Base-by-base conservation (phyloP, 2,888 invertebrate species). In the Eupsilia transversa region DNA sequence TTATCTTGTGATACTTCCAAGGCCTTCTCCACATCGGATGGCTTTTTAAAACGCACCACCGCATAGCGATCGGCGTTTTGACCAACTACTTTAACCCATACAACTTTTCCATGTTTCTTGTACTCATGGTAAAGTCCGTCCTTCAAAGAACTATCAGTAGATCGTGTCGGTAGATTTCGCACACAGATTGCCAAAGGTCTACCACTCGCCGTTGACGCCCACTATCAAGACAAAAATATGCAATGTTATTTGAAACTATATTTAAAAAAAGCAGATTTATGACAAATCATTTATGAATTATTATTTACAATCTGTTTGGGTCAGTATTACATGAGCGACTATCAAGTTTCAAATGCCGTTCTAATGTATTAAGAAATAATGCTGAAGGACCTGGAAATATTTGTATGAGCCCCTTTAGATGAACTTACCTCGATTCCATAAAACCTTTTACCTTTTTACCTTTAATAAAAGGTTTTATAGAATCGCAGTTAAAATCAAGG, bases 121-220 rank as follows among this genome's bases (percentile, higher is more conserved):
- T 99, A 99, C 96, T 99, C 99, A 96, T 99, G 99, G 96, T 99
- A 99, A 88, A 99, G 97, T 87, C 99, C 99, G 96, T 99, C 99
- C 96, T 99, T 99, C 89, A 99, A 97, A 90, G 99, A 99, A 89
- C 99, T 99, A 95, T 99, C 99, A 93, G 98, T 97, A 89, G 99
- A 99, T 89, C 99, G 97, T 83, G 98, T 97, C 84, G 99, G 99
- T 91, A 99, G 97, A 96, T 99, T 99, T 91, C 98, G 97, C 88
- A 99, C 99, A 96, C 99, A 98, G 92, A 99, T 98, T 84, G 98
- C 99, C 90, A 98, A 95, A 78, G 98, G 98, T 91, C 98, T 97
- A 83, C 96, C 96, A 88, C 92, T 95, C 90, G 98, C 98, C 89
- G 98, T 98, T 87, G 98, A 97, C 78, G 96, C 93, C 96, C 94